These are phyloP conservation scores for Harpagoxenus sublaevis DNA, from an alignment of 2,888 invertebrate genomes.

Conservation along the genomic window DNA sequence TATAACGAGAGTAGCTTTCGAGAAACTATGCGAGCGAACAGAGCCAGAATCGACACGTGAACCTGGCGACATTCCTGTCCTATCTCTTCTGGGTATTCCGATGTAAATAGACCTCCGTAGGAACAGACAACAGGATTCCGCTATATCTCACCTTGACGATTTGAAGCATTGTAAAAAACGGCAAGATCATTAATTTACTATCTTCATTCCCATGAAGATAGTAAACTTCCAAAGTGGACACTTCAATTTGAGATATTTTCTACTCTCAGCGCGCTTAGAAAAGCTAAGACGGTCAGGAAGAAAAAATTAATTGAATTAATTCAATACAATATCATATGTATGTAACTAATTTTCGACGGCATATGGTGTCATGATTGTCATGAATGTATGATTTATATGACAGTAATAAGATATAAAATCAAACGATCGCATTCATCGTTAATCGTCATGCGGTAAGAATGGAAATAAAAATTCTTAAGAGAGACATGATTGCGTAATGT, in stretches of 20 bases:
- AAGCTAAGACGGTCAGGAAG: neutral
- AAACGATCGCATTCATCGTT: neutral
- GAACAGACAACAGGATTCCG: slow-evolving; percentile 65
- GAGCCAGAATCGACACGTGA: slow-evolving; percentile 62
- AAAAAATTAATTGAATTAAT: slow-evolving; percentile 8
- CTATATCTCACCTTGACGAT: slow-evolving; percentile 56
- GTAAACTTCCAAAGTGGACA: neutral
- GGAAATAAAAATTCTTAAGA: neutral
- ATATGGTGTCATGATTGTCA: neutral
- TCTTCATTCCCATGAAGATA: neutral
- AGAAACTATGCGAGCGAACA: slow-evolving; percentile 21
- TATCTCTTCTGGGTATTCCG: slow-evolving; percentile 74
- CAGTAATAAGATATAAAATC: slow-evolving; percentile 7
- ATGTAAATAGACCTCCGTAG: slow-evolving; percentile 73
- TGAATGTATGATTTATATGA: slow-evolving; percentile 1
- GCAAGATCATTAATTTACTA: slow-evolving; percentile 1
- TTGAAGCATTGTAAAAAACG: neutral
- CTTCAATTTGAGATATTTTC: neutral
- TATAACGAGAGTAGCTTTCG: slow-evolving; percentile 48
- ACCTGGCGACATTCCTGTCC: slow-evolving; percentile 66
- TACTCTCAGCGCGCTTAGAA: neutral
- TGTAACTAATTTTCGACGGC: neutral
- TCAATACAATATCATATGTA: neutral
- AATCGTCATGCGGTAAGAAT: slow-evolving; percentile 2
- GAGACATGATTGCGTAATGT: slow-evolving; percentile 26